Conservation (phyloP, 2,113 vertebrate species). For the Carettochelys insculpta region DNA sequence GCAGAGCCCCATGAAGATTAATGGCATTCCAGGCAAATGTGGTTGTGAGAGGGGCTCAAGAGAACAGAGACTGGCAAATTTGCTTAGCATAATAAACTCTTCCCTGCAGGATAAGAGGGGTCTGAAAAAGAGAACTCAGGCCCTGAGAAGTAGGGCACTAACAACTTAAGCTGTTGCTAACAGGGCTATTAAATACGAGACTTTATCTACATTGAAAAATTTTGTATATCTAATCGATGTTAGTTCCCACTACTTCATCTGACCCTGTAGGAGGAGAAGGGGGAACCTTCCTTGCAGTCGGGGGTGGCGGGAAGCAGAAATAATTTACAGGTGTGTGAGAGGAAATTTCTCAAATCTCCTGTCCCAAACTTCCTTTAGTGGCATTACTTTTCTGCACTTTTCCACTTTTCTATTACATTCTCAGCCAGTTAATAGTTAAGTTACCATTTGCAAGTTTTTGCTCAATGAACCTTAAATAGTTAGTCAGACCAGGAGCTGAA, state of each 20-base stretch:
- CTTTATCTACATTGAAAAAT: background rate
- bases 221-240: background rate
- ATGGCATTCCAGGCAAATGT: background rate
- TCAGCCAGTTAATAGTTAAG: fast-evolving
- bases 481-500: background rate
- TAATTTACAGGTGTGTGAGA: fast-evolving
- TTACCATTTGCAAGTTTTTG: background rate
- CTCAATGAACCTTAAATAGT: background rate
- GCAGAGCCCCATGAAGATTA: background rate
- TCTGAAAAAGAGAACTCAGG: background rate
- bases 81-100: background rate
- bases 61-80: background rate
- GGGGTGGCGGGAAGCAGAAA: fast-evolving
- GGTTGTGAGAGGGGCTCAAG: background rate
- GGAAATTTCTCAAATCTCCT: background rate
- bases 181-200: background rate
- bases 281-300: fast-evolving
- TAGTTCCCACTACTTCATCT: slow-evolving; percentile 26
- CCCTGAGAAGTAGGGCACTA: background rate
- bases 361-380: background rate
- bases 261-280: background rate
- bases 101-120: background rate
- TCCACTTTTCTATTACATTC: too few relatives aligned
- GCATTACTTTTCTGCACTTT: background rate
- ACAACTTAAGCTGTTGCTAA: background rate